Evolutionary conservation across 2,888 invertebrate genomes (phyloP).

Genomic region (Galeruca laticollis): DNA sequence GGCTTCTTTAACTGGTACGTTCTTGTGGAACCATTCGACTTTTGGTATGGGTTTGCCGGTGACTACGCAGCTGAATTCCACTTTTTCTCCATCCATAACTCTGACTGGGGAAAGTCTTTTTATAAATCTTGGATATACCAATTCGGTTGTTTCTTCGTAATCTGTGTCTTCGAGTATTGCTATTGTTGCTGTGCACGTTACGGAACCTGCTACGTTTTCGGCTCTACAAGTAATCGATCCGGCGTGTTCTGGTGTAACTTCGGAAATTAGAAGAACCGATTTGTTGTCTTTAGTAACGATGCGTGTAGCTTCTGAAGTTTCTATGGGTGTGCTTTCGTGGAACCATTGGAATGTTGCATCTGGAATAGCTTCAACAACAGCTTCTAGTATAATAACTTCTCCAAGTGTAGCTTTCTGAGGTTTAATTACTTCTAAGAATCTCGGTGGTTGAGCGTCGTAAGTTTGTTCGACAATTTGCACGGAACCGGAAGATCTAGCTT

Average conservation of each 20-base stretch:
- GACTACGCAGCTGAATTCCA: slow-evolving; percentile 79
- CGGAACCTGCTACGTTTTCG: slow-evolving; percentile 90
- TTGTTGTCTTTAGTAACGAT: slow-evolving; percentile 81
- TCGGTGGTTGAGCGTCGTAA: slow-evolving; percentile 74
- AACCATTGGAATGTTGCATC: slow-evolving; percentile 91
- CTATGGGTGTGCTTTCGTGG: slow-evolving; percentile 78
- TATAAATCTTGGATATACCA: slow-evolving; percentile 82
- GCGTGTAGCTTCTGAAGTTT: slow-evolving; percentile 77
- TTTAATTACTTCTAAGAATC: slow-evolving; percentile 78
- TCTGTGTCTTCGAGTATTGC: slow-evolving; percentile 71
- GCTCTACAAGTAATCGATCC: slow-evolving; percentile 90
- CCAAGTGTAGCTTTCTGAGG: slow-evolving; percentile 79
- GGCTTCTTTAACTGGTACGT: slow-evolving; percentile 77
- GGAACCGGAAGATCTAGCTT: slow-evolving; percentile 84
- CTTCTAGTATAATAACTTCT: slow-evolving; percentile 84
- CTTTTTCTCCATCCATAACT: slow-evolving; percentile 91
- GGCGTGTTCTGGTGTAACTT: slow-evolving; percentile 76
- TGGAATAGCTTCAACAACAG: slow-evolving; percentile 81
- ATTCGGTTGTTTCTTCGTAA: slow-evolving; percentile 72
- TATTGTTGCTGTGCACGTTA: slow-evolving; percentile 85
- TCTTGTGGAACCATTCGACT: slow-evolving; percentile 85
- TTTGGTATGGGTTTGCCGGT: slow-evolving; percentile 83
- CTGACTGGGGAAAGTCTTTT: slow-evolving; percentile 79
- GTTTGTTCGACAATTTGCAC: slow-evolving; percentile 78
- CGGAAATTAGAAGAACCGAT: slow-evolving; percentile 83